Evolutionary conservation across 2,797 vertebrate genomes (phyloP), one percentile per base, ranked within the genome.

Genomic region (Hoplostethus mediterraneus): DNA sequence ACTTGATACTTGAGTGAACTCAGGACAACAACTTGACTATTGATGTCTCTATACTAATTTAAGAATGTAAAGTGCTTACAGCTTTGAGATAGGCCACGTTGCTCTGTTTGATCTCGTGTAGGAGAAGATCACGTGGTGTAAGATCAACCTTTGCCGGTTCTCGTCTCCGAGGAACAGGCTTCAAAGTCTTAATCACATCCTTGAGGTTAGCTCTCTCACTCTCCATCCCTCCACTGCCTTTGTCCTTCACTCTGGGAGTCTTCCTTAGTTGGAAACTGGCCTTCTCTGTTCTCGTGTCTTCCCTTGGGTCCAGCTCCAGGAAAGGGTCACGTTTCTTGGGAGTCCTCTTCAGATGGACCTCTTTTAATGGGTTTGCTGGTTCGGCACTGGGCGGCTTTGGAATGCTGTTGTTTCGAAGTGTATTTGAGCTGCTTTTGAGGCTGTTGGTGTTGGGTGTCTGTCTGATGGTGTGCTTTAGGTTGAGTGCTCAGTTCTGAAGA

Each of bases 81-180:
- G 98, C 81, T 94, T 96, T 99, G 4, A 99, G 97, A 58, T 96
- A 98, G 33, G 98, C 98, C 0, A 99, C 95, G 0, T 96, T 98
- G 90, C 98, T 99, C 67, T 96, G 95, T 53, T 96, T 96, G 77
- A 99, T 99, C 89, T 97, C 95, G 0, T 76, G 96, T 3, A 99
- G 92, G 1, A 99, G 96, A 65, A 95, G 88, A 84, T 99, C 98
- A 17, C 98, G 93, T 0, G 97, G 98, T 0, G 97, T 99, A 72
- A 94, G 72, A 0, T 99, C 95, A 0, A 98, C 95, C 40, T 96
- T 90, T 0, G 98, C 95, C 3, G 97, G 96, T 0, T 96, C 85
- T 59, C 98, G 93, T 31, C 94, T 95, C 62, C 95, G 96, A 10
- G 98, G 95, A 49, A 99, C 36, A 0, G 98, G 97, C 81, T 98